phyloP scores from a whole-genome alignment of 2,888 invertebrate genomes.

The Formica aserva region DNA sequence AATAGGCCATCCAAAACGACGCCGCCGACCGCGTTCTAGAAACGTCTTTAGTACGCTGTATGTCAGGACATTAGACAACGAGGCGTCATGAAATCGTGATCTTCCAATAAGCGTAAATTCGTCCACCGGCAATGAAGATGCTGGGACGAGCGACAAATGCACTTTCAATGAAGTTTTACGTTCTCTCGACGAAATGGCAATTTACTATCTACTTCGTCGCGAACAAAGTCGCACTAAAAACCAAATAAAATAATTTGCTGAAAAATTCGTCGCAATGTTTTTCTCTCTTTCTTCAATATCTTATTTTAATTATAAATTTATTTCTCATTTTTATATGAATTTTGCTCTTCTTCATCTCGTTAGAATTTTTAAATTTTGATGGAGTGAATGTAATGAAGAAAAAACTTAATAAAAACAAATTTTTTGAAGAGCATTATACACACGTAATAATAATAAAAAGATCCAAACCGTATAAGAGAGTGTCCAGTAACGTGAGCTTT shows the following conservation, averaged over 20 bases:
- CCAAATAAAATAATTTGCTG: neutral
- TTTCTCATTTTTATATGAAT: neutral
- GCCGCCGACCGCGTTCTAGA: constrained; percentile 51
- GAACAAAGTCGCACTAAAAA: neutral
- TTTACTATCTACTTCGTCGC: constrained; percentile 35
- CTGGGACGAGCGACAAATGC: constrained; percentile 53
- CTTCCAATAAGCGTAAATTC: constrained; percentile 73
- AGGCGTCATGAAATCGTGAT: constrained; percentile 75
- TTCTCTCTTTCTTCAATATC: neutral
- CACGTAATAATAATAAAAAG: neutral
- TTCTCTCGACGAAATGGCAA: constrained; percentile 49
- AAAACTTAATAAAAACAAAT: neutral
- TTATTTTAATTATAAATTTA: neutral
- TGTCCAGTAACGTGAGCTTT: neutral
- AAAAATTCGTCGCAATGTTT: neutral
- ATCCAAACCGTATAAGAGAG: neutral
- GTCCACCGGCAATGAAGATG: constrained; percentile 34
- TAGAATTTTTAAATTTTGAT: constrained; percentile 6
- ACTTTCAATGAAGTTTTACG: constrained; percentile 62
- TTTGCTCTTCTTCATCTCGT: neutral
- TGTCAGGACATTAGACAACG: constrained; percentile 65
- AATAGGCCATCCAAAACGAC: constrained; percentile 64
- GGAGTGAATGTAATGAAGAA: neutral
- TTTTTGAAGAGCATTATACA: neutral
- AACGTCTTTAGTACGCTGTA: constrained; percentile 66